Percentiles rank a stretch among this genome's conserved stretches.
Evolutionary conservation across 2,797 vertebrate species (phyloP).

Genomic region (Microtus obscurus): DNA sequence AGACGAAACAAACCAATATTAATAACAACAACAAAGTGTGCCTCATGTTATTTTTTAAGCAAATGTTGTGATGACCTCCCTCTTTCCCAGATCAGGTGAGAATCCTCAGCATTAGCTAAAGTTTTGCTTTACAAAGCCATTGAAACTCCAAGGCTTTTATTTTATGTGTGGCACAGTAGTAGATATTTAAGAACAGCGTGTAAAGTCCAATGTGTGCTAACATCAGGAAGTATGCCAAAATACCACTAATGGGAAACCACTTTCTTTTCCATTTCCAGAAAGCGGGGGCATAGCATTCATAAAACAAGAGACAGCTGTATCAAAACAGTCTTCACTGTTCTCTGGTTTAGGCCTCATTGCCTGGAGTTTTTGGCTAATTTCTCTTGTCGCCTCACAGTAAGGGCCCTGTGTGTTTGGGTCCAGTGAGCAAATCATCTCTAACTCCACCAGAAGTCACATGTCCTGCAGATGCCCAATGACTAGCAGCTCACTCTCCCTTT

Average conservation of each 20-base stretch:
- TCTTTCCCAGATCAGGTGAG: neutral
- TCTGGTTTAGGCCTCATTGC: neutral
- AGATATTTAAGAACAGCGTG: constrained; percentile 24
- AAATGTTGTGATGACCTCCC: constrained; percentile 7
- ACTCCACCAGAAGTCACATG: neutral
- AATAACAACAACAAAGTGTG: neutral
- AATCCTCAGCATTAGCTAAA: neutral
- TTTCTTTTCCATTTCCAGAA: neutral
- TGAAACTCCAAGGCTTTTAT: constrained; percentile 36
- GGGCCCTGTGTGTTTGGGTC: neutral
- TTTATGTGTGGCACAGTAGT: neutral
- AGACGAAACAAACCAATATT: neutral
- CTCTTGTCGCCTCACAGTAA: neutral
- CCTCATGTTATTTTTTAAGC: neutral
- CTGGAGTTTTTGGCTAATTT: neutral
- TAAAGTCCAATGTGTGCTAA: neutral
- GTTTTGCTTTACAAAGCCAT: constrained; percentile 2
- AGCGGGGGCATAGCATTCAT: neutral
- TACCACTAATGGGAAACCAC: neutral
- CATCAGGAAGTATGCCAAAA: neutral
- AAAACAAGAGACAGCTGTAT: neutral
- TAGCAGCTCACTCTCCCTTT: neutral
- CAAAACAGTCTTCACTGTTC: neutral
- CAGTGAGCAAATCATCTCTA: neutral
- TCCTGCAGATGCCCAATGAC: neutral